Conservation (phyloP, 2,888 invertebrate genomes). For the Candidula unifasciata region DNA sequence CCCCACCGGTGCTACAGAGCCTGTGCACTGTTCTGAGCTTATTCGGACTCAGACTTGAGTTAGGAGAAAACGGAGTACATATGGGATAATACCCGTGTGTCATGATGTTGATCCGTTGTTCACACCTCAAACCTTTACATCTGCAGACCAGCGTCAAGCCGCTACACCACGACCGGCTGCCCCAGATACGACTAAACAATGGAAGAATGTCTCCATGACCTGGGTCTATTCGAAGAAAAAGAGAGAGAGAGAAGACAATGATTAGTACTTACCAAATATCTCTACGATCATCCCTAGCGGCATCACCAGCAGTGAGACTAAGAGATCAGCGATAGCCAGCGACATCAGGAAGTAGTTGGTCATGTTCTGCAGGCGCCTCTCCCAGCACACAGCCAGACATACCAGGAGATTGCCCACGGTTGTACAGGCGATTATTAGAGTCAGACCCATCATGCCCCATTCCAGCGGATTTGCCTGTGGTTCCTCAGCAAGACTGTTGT, state of each 20-base stretch:
- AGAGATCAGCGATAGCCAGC: constrained; percentile 93
- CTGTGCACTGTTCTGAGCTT: too few species aligned
- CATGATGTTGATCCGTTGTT: too few species aligned
- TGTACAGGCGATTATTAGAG: constrained; percentile 91
- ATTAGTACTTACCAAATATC: constrained; percentile 67
- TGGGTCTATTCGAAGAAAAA: too few species aligned
- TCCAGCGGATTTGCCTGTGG: constrained; percentile 22
- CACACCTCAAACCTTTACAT: too few species aligned
- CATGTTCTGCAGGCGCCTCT: constrained; percentile 93
- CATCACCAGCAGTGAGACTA: constrained; percentile 96
- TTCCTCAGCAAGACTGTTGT: background rate
- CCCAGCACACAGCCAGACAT: constrained; percentile 93
- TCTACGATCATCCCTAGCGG: constrained; percentile 90
- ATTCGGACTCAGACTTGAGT: too few species aligned
- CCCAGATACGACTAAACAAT: too few species aligned
- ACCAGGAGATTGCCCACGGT: constrained; percentile 94
- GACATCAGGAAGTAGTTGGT: constrained; percentile 97
- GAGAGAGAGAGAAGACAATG: background rate
- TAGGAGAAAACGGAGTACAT: too few species aligned
- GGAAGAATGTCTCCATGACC: too few species aligned
- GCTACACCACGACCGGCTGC: too few species aligned
- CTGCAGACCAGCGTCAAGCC: too few species aligned
- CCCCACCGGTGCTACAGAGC: too few species aligned
- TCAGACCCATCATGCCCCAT: constrained; percentile 80
- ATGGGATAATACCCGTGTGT: too few species aligned